A percentile compares a stretch with the other conserved stretches of the same genome.
Evolutionary conservation across 1,140 invertebrate genomes (phyloP).

Genomic region (Drosophila albomicans): DNA sequence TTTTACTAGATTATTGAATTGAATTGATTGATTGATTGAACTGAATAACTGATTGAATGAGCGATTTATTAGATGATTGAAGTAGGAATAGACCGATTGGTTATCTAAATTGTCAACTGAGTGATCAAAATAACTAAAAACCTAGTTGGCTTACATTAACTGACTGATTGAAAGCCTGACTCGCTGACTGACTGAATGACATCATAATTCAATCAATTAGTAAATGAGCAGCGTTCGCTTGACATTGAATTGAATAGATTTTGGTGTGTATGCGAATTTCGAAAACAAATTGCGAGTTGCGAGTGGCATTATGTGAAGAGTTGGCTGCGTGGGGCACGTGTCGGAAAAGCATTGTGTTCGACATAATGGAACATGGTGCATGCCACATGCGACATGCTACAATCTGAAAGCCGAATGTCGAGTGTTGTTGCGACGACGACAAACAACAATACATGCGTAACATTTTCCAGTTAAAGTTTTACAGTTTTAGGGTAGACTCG

Average conservation of each 20-base stretch:
- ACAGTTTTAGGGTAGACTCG: neutral
- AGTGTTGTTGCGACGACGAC: too few species aligned
- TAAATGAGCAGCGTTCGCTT: slow-evolving; percentile 40
- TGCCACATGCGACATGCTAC: slow-evolving; percentile 25
- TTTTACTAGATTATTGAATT: neutral
- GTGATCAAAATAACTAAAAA: too few species aligned
- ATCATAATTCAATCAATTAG: neutral
- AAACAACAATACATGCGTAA: neutral
- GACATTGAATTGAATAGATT: slow-evolving; percentile 72
- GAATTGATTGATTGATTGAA: neutral
- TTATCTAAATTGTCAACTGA: too few species aligned
- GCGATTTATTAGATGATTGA: too few species aligned
- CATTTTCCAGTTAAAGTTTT: neutral
- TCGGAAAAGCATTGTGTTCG: slow-evolving; percentile 50
- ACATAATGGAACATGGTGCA: slow-evolving; percentile 64
- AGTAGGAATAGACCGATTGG: too few species aligned
- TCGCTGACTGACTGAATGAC: neutral
- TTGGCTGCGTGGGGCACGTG: slow-evolving; percentile 46
- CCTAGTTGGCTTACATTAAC: too few species aligned
- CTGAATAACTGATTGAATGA: neutral
- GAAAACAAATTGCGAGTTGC: neutral
- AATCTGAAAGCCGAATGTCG: neutral
- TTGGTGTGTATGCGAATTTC: slow-evolving; percentile 6
- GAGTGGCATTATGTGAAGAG: neutral
- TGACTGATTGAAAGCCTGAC: too few species aligned